Base-by-base conservation (phyloP, 2,797 vertebrate genomes). In the Paedocypris micromegethes region DNA sequence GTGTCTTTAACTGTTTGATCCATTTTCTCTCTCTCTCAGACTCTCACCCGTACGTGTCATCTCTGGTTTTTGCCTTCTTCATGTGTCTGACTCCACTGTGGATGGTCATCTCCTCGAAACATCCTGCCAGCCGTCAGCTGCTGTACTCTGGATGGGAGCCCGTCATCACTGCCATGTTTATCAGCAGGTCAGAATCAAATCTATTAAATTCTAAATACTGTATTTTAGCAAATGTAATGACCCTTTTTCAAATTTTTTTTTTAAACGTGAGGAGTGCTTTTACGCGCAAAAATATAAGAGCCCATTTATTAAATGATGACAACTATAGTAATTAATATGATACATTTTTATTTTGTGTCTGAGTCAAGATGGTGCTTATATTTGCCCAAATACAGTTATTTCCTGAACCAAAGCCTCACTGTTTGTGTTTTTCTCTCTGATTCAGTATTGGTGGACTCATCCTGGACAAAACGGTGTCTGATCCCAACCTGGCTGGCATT, bases 121-220 rank as follows among this genome's bases (percentile, higher is more conserved):
- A 98, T 81, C 95, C 95, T 23, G 95, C 94, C 81, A 96, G 94
- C 80, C 93, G 93, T 83, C 95, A 91, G 53, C 93, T 98, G 75
- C 93, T 98, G 41, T 91, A 94, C 82, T 98, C 94, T 0, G 94
- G 95, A 72, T 98, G 95, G 96, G 95, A 97, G 83, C 95, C 96
- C 1, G 95, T 98, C 84, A 94, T 97, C 84, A 98, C 93, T 4
- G 95, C 95, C 76, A 98, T 98, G 96, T 77, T 97, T 77, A 97
- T 97, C 81, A 98, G 95, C 90, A 98, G 96, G 95, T 98, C n/a
- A 64, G 23, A 23, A 23, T 23, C 23, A 1, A 23, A 23, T 23
- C 23, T 23, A 23, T 23, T 23, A 23, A 23, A 23, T 23, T 23
- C 23, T 23, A 23, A 23, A 23, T 23, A 23, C 23, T 23, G 1